phyloP scores from a whole-genome alignment of 2,797 vertebrate species.

The Acanthiza pusilla region DNA sequence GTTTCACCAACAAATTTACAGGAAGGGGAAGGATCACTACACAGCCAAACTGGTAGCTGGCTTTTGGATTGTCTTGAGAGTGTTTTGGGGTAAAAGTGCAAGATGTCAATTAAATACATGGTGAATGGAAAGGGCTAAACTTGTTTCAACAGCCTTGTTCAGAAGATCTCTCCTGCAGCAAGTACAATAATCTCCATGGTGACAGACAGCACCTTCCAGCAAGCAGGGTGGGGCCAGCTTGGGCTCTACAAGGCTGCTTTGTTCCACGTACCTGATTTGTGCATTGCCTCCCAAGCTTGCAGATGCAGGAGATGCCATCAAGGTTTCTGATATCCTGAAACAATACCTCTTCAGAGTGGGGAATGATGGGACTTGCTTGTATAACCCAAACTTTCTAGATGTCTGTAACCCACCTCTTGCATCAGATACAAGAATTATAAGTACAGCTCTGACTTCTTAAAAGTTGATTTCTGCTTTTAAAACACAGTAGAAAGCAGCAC shows the following conservation, averaged over 20 bases:
- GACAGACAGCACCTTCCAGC: conserved; percentile 16
- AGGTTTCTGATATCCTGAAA: conserved; percentile 22
- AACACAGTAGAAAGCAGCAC: not conserved
- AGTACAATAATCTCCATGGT: not conserved
- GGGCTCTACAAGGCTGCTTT: conserved; percentile 50
- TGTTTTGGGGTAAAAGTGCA: not conserved
- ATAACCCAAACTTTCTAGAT: conserved; percentile 55
- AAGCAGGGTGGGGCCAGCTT: conserved; percentile 2
- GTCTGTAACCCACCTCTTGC: conserved; percentile 63
- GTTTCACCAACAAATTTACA: not conserved
- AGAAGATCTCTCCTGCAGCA: conserved; percentile 1
- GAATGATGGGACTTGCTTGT: conserved; percentile 9
- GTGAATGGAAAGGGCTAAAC: not conserved
- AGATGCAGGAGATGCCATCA: not conserved
- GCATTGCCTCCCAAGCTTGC: conserved; percentile 15
- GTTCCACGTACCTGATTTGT: conserved; percentile 36
- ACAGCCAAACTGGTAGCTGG: not conserved
- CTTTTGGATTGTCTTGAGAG: not conserved
- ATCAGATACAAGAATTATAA: conserved; percentile 58
- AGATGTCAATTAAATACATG: not conserved
- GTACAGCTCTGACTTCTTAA: not conserved
- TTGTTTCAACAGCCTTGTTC: not conserved
- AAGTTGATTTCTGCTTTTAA: not conserved
- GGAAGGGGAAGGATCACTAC: not conserved
- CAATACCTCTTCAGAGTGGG: conserved; percentile 60